Evolutionary conservation across 2,888 invertebrate genomes (phyloP), one percentile per base, ranked within the genome.

Genomic region (Melipona beecheii): DNA sequence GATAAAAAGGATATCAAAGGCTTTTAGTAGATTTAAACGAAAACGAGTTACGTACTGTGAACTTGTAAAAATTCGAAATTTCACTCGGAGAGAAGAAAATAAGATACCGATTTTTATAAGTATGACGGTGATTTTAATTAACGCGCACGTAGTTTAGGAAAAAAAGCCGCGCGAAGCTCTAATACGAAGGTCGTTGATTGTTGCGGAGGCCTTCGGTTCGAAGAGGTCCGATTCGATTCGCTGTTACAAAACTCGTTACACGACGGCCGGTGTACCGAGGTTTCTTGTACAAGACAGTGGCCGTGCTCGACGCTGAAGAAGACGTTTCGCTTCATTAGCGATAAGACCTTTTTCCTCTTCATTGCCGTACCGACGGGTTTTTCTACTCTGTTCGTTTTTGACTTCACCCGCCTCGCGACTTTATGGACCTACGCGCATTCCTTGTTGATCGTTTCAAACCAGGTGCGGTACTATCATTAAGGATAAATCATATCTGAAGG

Each of bases 291-390:
- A 90, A 86, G 89, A 87, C 91, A 78, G 88, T 86, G 88, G 90
- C 87, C 88, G 89, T 89, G 86, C 86, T 89, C 87, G 86, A 84
- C 85, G 89, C 81, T 84, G 89, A 91, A 91, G 91, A 91, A 92
- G 89, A 87, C 91, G 93, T 93, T 89, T 90, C 93, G 92, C 90
- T 92, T 93, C 92, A 93, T 93, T 92, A 92, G 89, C 90, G 90
- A 90, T 91, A 90, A 89, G 82, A 84, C 86, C 91, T 91, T 91
- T 91, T 90, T 87, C 85, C 90, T 84, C 81, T 69, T 84, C 83
- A 74, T 81, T 84, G 87, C 85, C 85, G 78, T 81, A 78, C 87
- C 88, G 86, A 86, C 90, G 89, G 86, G 84, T 90, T 90, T 90
- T 89, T 88, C 89, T 84, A 75, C 78, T 36, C 81, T 71, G 74